Evolutionary conservation across 2,888 invertebrate species (phyloP), one percentile per base, ranked within the genome.

Genomic region (Masnerella sp.): DNA sequence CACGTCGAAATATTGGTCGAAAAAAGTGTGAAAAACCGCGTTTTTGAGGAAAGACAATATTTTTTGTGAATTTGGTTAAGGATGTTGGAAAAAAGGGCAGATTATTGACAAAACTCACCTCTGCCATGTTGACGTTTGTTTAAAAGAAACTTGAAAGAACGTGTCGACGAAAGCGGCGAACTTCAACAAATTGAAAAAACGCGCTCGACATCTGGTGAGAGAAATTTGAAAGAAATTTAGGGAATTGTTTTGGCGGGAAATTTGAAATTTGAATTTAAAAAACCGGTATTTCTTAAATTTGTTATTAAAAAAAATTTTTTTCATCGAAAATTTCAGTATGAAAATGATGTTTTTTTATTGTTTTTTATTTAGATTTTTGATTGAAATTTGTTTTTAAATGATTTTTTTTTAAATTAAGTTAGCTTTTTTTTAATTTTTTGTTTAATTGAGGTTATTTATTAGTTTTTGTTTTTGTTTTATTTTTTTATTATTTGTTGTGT

Each of bases 61-160:
- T 32, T 32, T 30, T 1, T 5, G 14, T 32, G 5, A 11, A 1
- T 32, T 32, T 30, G 8, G 14, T 15, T 0, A 8, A 45, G 45
- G 45, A 45, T 45, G 45, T 2, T n/a, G 15, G 1, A 4, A 9
- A 45, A 12, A 28, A 17, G 25, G n/a, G 14, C 12, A 14, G 45
- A 45, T 51, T 51, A 18, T 22, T 36, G 5, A 8, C 5, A 20
- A 51, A 34, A 14, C 51, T 51, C 14, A 51, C 51, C 51, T 51
- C 51, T 8, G 51, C 36, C 51, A 51, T 51, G 18, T 51, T 51
- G 47, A 49, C 32, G 32, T 49, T 34, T 34, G 28, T 28, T 28
- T n/a, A 28, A 28, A 1, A 28, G 1, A 1, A 28, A 28, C n/a
- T 7, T 9, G n/a, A 28, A 28, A 28, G 28, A 28, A 1, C n/a